Conservation (phyloP, 2,797 vertebrate genomes). For the Pseudochirops corinnae region DNA sequence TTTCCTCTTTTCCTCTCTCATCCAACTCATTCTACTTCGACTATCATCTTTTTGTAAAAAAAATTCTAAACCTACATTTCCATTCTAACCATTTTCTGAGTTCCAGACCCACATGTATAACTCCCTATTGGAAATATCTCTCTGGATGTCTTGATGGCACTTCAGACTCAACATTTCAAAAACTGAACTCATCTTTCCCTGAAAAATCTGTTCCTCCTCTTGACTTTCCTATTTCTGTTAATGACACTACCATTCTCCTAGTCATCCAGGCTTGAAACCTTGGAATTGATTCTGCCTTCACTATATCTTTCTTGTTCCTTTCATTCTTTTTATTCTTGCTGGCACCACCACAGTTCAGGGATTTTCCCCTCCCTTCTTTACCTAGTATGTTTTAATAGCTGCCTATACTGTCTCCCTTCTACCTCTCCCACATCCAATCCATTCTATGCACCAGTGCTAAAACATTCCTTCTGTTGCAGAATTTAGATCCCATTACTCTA, state of each 20-base stretch:
- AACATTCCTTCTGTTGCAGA: neutral
- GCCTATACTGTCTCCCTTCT: neutral
- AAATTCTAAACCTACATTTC: neutral
- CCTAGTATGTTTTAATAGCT: neutral
- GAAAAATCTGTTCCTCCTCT: neutral
- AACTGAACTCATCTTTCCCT: constrained; percentile 2
- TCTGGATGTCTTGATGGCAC: neutral
- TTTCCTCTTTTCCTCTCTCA: neutral
- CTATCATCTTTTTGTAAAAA: neutral
- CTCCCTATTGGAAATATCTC: neutral
- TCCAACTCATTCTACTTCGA: neutral
- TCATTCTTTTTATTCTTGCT: neutral
- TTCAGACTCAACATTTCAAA: neutral
- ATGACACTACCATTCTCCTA: constrained; percentile 1
- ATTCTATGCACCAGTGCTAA: neutral
- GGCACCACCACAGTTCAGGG: neutral
- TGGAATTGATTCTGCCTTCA: neutral
- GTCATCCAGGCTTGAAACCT: constrained; percentile 1
- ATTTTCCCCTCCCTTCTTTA: neutral
- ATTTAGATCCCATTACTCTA: neutral
- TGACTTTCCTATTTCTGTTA: constrained; percentile 6
- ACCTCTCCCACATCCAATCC: neutral
- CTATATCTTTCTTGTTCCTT: neutral
- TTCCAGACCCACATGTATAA: neutral
- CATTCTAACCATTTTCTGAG: neutral